These are phyloP conservation scores for Deroptyus accipitrinus DNA, from an alignment of 2,113 vertebrate genomes.

Conservation along the genomic window DNA sequence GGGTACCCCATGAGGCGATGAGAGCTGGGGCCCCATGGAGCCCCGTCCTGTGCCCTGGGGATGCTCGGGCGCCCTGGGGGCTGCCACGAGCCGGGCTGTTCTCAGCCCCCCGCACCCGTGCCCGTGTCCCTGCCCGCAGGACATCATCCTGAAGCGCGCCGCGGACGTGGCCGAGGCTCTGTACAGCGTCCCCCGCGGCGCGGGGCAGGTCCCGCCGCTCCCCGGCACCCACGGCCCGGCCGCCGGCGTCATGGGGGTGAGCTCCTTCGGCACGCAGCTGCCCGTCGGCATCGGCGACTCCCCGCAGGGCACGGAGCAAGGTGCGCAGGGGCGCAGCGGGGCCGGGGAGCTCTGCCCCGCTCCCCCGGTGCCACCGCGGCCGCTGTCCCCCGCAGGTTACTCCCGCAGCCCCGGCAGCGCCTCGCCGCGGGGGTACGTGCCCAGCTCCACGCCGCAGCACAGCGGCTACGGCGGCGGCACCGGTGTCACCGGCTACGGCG, in stretches of 20 bases:
- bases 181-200: slow-evolving; percentile 90
- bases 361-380: not conserved
- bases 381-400: slow-evolving; percentile 78
- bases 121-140: slow-evolving; percentile 66
- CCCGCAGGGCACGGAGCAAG: slow-evolving; percentile 85
- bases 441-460: slow-evolving; percentile 91
- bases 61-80: not conserved
- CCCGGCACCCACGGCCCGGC: slow-evolving; percentile 81
- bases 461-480: slow-evolving; percentile 86
- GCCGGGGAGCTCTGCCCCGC: too few species aligned
- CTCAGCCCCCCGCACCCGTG: not conserved
- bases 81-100: not conserved
- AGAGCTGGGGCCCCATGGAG: too few species aligned
- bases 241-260: slow-evolving; percentile 87
- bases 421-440: slow-evolving; percentile 86
- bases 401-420: slow-evolving; percentile 88
- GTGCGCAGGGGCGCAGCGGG: slow-evolving; percentile 55
- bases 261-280: slow-evolving; percentile 90
- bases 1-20: not conserved
- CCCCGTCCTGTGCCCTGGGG: too few species aligned
- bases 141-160: slow-evolving; percentile 93
- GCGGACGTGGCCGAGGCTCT: slow-evolving; percentile 94
- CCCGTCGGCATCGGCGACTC: slow-evolving; percentile 89
- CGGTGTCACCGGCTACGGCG: slow-evolving; percentile 87
- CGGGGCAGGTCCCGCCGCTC: slow-evolving; percentile 68